Base-by-base conservation (phyloP, 2,888 invertebrate genomes). In the Phortica okadai region DNA sequence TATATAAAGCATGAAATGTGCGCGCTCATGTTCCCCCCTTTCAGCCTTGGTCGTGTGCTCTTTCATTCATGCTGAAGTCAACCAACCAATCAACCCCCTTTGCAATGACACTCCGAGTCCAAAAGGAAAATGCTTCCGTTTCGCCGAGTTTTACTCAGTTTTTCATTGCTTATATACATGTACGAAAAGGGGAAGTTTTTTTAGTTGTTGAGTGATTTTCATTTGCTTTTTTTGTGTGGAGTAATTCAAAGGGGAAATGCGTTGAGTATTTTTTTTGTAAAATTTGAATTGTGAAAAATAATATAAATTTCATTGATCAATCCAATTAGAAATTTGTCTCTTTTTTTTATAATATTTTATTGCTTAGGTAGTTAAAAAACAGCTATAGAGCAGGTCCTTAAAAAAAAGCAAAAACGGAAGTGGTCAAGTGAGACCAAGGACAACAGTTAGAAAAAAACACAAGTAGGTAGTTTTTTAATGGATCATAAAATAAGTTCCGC, bases 181-280 rank as follows among this genome's bases (percentile, higher is more conserved):
- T 14, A 21, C 1, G 8, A 72, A 72, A 72, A 72, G 70, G 70
- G 70, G 70, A 72, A 72, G 56, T 72, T 21, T 16, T 56, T 21
- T 50, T 50, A 14, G 25, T 72, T 14, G 42, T 11, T 72, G 56
- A 56, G 54, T 54, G 10, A 25, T 25, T 54, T 72, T n/a, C 33
- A 33, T 67, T n/a, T n/a, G 42, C 42, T 33, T 62, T 2, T 2
- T 45, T n/a, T 10, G 33, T 72, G 54, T 54, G 54, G 70, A 50
- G 44, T 41, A 41, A 16, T 66, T 6, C 0, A 69, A 69, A 69
- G 69, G 69, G 45, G 69, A 69, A 69, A 69, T 69, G 56, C 5
- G 56, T 56, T 56, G 6, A 56, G n/a, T 56, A 33, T 33, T 33
- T 33, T 33, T 33, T 33, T 4, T 4, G 33, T 4, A 1, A 33